Conservation (phyloP, 1,140 invertebrate species). For the Penaeus vannamei region DNA sequence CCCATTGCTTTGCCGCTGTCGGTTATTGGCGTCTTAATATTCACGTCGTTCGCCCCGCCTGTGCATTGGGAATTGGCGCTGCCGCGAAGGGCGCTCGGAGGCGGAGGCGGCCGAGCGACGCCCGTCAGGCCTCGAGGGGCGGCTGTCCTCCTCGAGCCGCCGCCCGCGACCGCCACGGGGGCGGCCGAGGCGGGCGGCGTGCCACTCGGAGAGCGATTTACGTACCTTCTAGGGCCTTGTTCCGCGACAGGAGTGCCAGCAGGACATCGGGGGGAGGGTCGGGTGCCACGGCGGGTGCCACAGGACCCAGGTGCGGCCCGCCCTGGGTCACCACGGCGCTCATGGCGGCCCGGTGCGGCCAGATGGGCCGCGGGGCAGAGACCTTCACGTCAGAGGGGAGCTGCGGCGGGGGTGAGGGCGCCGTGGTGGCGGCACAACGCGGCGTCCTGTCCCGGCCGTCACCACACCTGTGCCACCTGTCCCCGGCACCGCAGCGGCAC, state of each 20-base stretch:
- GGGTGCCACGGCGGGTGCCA: slow-evolving; percentile 55
- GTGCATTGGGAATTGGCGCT: no score
- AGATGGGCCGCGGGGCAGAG: slow-evolving; percentile 32
- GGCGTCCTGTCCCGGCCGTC: background rate
- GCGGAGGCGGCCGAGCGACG: no score
- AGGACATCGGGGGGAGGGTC: slow-evolving; percentile 84
- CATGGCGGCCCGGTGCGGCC: slow-evolving; percentile 56
- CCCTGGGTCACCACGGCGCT: slow-evolving; percentile 66
- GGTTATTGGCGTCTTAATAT: no score
- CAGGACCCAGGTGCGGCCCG: slow-evolving; percentile 62
- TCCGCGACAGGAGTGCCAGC: slow-evolving; percentile 85
- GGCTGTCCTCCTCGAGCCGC: no score
- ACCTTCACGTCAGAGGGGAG: slow-evolving; percentile 37
- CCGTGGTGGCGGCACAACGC: slow-evolving; percentile 34
- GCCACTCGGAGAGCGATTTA: background rate
- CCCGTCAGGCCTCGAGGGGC: no score
- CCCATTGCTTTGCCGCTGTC: no score
- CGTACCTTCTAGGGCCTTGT: slow-evolving; percentile 90
- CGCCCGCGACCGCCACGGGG: no score
- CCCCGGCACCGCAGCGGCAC: background rate
- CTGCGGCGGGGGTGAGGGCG: slow-evolving; percentile 51
- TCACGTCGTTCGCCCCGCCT: no score
- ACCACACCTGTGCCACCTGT: slow-evolving; percentile 31
- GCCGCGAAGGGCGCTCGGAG: no score
- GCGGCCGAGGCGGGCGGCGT: background rate